Percentiles rank a stretch among this genome's conserved stretches.
phyloP scores from a whole-genome alignment of 2,888 invertebrate genomes.

The Andrena haemorrhoa region DNA sequence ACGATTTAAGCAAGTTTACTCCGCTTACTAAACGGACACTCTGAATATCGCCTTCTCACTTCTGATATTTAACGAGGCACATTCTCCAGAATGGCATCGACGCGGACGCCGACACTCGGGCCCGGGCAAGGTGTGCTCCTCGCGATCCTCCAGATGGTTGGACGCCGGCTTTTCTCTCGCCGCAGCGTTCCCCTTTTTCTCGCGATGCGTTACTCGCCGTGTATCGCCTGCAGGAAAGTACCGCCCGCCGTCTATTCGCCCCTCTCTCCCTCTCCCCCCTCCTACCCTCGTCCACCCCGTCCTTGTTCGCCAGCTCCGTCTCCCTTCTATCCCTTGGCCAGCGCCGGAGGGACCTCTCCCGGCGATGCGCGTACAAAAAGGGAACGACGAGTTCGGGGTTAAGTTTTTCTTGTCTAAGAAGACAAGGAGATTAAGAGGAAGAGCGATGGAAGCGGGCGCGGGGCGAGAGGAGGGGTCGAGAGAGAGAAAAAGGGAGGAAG shows the following conservation, averaged over 20 bases:
- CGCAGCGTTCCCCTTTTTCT: slow-evolving; percentile 22
- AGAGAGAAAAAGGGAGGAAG: not conserved
- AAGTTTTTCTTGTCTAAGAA: slow-evolving; percentile 64
- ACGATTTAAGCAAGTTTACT: no score
- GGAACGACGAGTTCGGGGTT: slow-evolving; percentile 70
- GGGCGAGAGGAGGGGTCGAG: not conserved
- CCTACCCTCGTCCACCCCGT: not conserved
- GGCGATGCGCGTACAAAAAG: slow-evolving; percentile 78
- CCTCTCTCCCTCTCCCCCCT: slow-evolving; percentile 15
- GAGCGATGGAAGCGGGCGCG: not conserved
- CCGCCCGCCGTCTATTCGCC: slow-evolving; percentile 11
- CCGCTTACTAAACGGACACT: no score
- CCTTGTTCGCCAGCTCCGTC: not conserved
- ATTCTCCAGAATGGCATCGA: not conserved
- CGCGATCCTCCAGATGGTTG: slow-evolving; percentile 22
- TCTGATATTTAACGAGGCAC: no score
- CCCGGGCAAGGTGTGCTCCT: not conserved
- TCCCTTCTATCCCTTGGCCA: slow-evolving; percentile 46
- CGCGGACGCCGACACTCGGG: not conserved
- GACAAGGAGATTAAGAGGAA: slow-evolving; percentile 40
- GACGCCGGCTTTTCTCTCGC: slow-evolving; percentile 19
- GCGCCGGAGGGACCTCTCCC: slow-evolving; percentile 66
- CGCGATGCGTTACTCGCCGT: slow-evolving; percentile 24
- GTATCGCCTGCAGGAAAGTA: slow-evolving; percentile 18
- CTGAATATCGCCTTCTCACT: no score